These are phyloP conservation scores for Stylophora pistillata DNA, from an alignment of 64 coral and sea anemone species.

Conservation along the genomic window DNA sequence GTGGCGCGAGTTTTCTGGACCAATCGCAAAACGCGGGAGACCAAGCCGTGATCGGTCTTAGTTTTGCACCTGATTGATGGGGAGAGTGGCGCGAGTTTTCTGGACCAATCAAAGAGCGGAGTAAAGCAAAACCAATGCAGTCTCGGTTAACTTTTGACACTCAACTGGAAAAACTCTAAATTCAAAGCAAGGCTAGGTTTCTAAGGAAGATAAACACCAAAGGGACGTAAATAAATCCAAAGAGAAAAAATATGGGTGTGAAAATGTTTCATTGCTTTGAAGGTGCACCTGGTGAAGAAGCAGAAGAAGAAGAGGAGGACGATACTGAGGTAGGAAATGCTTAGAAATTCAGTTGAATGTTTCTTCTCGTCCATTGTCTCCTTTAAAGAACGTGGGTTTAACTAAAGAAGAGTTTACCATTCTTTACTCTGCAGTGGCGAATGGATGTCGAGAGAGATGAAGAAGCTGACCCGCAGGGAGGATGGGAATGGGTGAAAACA, in stretches of 20 bases:
- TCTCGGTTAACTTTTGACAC: no score
- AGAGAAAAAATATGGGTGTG: not conserved
- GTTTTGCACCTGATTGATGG: no score
- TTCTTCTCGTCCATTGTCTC: not conserved
- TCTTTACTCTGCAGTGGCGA: conserved; percentile 61
- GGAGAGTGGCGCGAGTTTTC: no score
- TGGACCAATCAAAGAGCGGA: no score
- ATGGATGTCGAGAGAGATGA: conserved; percentile 89
- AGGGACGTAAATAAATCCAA: not conserved
- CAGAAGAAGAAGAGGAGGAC: conserved; percentile 65
- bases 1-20: no score
- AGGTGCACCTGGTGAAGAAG: conserved; percentile 68
- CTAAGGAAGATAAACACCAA: not conserved
- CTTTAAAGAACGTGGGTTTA: not conserved
- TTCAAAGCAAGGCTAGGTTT: no score
- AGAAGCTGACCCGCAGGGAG: conserved; percentile 73
- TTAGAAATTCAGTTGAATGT: not conserved
- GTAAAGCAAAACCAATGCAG: no score
- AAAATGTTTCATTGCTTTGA: not conserved
- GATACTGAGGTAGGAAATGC: conserved; percentile 65
- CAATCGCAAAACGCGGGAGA: no score
- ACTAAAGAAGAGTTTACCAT: not conserved
- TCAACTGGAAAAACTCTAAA: no score
- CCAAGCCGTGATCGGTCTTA: no score
- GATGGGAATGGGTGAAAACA: conserved; percentile 91